Evolutionary conservation across 2,797 vertebrate genomes (phyloP).

Genomic region (Cryptoblepharus egeriae): DNA sequence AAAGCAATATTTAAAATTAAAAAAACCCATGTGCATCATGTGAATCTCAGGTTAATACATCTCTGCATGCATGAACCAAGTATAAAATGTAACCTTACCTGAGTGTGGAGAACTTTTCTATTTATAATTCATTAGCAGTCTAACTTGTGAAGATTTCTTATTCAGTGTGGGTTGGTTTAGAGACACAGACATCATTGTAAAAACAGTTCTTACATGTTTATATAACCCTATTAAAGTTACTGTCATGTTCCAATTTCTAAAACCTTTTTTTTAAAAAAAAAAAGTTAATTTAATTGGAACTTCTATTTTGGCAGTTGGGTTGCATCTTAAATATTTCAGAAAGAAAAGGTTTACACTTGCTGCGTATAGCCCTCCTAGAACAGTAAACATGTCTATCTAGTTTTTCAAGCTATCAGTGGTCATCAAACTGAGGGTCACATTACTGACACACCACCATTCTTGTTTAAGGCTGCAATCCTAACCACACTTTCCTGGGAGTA

Average conservation of each 20-base stretch:
- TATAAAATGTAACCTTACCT: neutral
- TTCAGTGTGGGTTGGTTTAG: neutral
- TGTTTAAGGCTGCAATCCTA: no score
- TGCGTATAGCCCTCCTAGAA: neutral
- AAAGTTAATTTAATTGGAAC: neutral
- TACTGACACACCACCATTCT: neutral
- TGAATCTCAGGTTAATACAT: neutral
- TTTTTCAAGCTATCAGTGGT: neutral
- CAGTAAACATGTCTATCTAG: neutral
- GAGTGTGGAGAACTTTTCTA: no score
- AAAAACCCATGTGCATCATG: neutral
- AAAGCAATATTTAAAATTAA: no score
- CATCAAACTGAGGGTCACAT: neutral
- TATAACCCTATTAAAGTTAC: neutral
- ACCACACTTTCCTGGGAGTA: no score
- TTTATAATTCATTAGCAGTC: neutral
- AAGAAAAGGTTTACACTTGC: neutral
- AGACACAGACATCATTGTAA: neutral
- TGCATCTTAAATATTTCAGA: neutral
- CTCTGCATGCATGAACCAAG: neutral
- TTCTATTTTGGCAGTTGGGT: neutral
- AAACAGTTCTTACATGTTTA: neutral
- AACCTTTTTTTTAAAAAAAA: neutral
- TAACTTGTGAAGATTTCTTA: neutral
- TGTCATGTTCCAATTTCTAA: neutral